These are phyloP conservation scores for Apis cerana DNA, from an alignment of 1,140 invertebrate genomes.

Conservation along the genomic window DNA sequence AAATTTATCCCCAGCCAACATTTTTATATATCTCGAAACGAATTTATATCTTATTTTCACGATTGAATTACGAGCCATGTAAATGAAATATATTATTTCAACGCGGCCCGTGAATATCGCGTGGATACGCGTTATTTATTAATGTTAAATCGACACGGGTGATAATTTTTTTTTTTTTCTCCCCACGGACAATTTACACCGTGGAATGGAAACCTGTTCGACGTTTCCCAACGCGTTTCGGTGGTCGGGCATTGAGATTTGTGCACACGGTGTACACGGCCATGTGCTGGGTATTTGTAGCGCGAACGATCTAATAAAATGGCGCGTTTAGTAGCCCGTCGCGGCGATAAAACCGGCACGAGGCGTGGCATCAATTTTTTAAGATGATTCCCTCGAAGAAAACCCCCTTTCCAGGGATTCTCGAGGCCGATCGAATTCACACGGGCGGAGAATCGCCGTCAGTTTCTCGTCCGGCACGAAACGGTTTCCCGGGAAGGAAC, in stretches of 20 bases:
- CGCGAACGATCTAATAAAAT: constrained; percentile 57
- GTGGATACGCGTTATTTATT: too few relatives aligned
- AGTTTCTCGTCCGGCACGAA: background rate
- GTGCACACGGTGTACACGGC: constrained; percentile 14
- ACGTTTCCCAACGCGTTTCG: constrained; percentile 11
- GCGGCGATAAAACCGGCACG: constrained; percentile 55
- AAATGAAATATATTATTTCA: too few relatives aligned
- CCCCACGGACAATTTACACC: constrained; percentile 30
- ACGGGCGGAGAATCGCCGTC: background rate
- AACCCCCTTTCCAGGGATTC: constrained; percentile 26
- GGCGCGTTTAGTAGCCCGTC: constrained; percentile 62
- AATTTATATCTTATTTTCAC: too few relatives aligned
- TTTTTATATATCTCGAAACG: too few relatives aligned
- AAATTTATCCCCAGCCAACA: too few relatives aligned
- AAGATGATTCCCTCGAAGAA: constrained; percentile 37
- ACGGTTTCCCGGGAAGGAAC: background rate
- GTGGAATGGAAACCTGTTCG: constrained; percentile 40
- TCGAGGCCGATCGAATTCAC: background rate
- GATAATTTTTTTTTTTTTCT: background rate
- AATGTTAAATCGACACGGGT: background rate
- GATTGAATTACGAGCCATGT: too few relatives aligned
- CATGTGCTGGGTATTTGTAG: constrained; percentile 29
- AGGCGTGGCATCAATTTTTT: constrained; percentile 62
- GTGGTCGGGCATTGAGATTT: constrained; percentile 45
- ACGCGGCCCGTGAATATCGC: too few relatives aligned